Evolutionary conservation across 2,113 vertebrate genomes (phyloP).

Genomic region (Ictidomys tridecemlineatus): DNA sequence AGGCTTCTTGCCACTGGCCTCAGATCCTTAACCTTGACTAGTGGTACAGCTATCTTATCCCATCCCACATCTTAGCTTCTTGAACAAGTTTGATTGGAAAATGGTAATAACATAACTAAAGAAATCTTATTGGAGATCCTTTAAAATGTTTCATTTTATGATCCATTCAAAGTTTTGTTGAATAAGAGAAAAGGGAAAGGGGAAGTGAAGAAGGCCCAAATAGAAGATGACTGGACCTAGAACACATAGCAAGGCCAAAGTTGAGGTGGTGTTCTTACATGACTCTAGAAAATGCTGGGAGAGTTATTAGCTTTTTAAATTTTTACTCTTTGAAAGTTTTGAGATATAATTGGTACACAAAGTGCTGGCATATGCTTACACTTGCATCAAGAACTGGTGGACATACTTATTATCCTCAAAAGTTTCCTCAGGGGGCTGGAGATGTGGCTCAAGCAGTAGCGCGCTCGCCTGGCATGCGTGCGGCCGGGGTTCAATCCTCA

Average conservation of each 20-base stretch:
- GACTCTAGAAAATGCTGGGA: background rate
- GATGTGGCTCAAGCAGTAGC: too few relatives aligned
- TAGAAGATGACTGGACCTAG: background rate
- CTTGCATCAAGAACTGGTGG: background rate
- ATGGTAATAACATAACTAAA: background rate
- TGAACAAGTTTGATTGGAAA: background rate
- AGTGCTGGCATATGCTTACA: background rate
- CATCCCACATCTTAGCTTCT: background rate
- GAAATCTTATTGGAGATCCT: background rate
- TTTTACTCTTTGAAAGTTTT: background rate
- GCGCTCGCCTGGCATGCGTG: too few relatives aligned
- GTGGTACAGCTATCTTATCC: background rate
- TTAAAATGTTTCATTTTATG: background rate
- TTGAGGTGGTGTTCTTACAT: background rate
- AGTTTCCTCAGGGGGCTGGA: background rate
- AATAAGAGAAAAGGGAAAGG: background rate
- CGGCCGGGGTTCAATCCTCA: too few relatives aligned
- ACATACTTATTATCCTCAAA: background rate
- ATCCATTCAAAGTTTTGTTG: background rate
- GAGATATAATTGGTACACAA: background rate
- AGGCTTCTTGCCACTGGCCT: background rate
- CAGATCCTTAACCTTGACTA: background rate
- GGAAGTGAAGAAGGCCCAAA: background rate
- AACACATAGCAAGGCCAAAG: background rate
- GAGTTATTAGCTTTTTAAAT: background rate